Base-by-base conservation (phyloP, 2,113 vertebrate genomes). In the Chloroceryle aenea region DNA sequence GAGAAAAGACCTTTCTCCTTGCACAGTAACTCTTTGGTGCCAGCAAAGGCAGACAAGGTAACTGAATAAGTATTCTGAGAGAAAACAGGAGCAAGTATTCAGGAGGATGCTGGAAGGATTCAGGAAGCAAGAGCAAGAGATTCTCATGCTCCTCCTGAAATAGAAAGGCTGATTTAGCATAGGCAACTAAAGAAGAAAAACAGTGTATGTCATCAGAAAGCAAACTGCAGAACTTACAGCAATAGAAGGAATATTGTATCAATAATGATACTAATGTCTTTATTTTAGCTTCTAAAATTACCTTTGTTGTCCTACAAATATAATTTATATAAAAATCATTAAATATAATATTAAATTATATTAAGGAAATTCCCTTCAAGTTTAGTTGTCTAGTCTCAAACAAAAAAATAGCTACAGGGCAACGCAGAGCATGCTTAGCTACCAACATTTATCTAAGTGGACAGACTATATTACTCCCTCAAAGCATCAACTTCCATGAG, bases 1-100 rank as follows among this genome's bases (percentile, higher is more conserved):
- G 48, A 96, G 62, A 94, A 92, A 81, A 81, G 68, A 87, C 76
- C 80, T 93, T 96, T 95, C 61, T 86, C 47, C 72, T 90, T 53
- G 58, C 68, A 85, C 47, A 89, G 68, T 87, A 67, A 61, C n/a
- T 26, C 80, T 78, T 84, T 94, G 85, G 47, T 93, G 76, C 47
- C 55, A 94, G 87, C 47, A 84, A 92, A 93, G 68, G 26, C 76
- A 90, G 61, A 83, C 56, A 91, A 85, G 84, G 86, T 89, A 95
- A 78, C 69, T 82, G 61, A 89, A 25, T 67, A 81, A 78, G 47
- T 53, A 72, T 88, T 88, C 67, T 52, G 61, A 77, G 19, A 84
- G 88, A 92, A 87, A 96, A 96, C 76, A 92, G 61, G 25, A 87
- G 32, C 0, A 0, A 63, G 61, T 55, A 93, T 93, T 95, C 83